These are phyloP conservation scores for Platichthys stellatus DNA, from an alignment of 2,113 vertebrate genomes.

Conservation along the genomic window DNA sequence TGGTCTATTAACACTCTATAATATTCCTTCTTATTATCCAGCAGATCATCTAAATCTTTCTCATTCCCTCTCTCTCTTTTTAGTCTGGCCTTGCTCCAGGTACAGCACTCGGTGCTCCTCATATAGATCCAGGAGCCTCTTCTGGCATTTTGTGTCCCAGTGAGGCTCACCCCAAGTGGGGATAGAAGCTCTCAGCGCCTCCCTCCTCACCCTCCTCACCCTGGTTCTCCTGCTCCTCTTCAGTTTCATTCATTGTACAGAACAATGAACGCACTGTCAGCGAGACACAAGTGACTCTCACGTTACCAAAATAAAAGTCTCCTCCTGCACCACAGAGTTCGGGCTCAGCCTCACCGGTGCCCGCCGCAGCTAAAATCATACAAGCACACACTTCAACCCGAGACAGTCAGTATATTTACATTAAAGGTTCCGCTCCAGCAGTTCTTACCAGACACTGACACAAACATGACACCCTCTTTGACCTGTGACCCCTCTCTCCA, in stretches of 20 bases:
- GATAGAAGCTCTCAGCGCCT: slow-evolving; percentile 40
- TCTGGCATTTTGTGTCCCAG: neutral
- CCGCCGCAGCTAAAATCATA: neutral
- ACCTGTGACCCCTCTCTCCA: slow-evolving; percentile 45
- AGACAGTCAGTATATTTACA: slow-evolving; percentile 46
- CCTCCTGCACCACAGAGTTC: slow-evolving; percentile 10
- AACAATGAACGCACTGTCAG: slow-evolving; percentile 53
- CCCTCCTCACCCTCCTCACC: neutral
- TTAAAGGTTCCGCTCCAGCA: slow-evolving; percentile 34
- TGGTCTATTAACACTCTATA: neutral
- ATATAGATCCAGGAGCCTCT: slow-evolving; percentile 20
- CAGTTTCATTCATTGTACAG: slow-evolving; percentile 12
- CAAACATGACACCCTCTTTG: slow-evolving; percentile 55
- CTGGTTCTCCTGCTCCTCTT: slow-evolving; percentile 17
- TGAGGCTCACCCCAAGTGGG: slow-evolving; percentile 14
- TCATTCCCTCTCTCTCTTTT: slow-evolving; percentile 4
- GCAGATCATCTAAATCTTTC: slow-evolving; percentile 9
- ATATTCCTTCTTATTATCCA: slow-evolving; percentile 8
- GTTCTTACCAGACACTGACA: slow-evolving; percentile 60
- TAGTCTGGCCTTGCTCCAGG: slow-evolving; percentile 18
- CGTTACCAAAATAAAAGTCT: slow-evolving; percentile 35
- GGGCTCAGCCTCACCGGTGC: neutral
- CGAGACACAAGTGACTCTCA: slow-evolving; percentile 34
- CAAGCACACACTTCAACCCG: slow-evolving; percentile 39
- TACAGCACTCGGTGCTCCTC: neutral